Evolutionary conservation across 2,888 invertebrate genomes (phyloP), one percentile per base, ranked within the genome.

Genomic region (Selenia dentaria): DNA sequence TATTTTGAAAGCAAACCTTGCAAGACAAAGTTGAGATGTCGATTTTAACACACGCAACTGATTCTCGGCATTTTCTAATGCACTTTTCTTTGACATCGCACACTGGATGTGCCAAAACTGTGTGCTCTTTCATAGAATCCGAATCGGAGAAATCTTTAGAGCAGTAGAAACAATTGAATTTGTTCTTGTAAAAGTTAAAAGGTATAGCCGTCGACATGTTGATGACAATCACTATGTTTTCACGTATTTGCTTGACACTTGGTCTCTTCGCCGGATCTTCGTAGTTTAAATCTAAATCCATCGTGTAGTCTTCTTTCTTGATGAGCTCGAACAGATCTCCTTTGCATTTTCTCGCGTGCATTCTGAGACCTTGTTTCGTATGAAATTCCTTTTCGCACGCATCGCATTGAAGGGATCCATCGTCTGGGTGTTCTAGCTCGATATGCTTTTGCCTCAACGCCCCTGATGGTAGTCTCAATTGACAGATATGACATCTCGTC

Each of bases 171-270:
- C 90, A 90, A 22, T 89, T 89, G 31, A 88, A 90, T 48, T 85
- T 89, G 49, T 89, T 90, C 46, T 88, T 87, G 57, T 81, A 87
- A 47, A 89, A 89, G 51, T 85, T 89, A 47, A 90, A 90, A 2
- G 90, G 90, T 62, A 90, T 75, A 0, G 89, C 89, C 0, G 90
- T 90, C 0, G 90, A 90, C 88, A 89, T 89, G 25, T 86, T 89
- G 1, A 90, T 78, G 0, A 90, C 80, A 6, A 67, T 82, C 0
- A 86, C 80, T 8, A 90, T 84, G 37, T 90, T 90, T 41, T 87
- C 80, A 1, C 88, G 57, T 0, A 90, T 80, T 50, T 84, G 86
- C 51, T 89, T 88, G 0, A 90, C 88, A 51, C 84, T 86, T 0
- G 86, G 86, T 38, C 77, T 62, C 60, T 80, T 83, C 0, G 65